Conservation (phyloP, 2,113 vertebrate genomes). For the Cettia cetti region DNA sequence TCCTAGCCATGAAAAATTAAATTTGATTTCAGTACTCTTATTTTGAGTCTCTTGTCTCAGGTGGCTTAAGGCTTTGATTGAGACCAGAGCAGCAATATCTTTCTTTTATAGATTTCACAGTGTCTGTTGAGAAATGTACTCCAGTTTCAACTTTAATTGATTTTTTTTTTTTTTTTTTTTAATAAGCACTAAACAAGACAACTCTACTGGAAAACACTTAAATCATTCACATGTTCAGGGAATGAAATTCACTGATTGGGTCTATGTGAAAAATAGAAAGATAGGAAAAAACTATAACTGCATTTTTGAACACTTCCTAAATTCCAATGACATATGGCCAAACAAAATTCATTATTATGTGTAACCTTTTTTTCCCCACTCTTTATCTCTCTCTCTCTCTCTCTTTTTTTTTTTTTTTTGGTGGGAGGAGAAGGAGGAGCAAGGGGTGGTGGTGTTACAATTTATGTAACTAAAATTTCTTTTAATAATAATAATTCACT, state of each 20-base stretch:
- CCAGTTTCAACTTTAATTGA: background rate
- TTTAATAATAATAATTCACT: background rate
- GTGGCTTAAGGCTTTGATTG: background rate
- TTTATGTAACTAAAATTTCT: background rate
- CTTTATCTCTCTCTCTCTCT: background rate
- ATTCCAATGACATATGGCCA: background rate
- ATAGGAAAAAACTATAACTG: background rate
- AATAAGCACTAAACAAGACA: background rate
- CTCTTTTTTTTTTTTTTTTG: background rate
- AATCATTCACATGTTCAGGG: background rate
- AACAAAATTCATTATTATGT: background rate
- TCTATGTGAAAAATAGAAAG: background rate
- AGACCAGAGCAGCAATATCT: background rate
- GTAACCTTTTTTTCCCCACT: fast-evolving
- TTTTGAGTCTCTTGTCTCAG: background rate
- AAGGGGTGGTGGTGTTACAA: background rate
- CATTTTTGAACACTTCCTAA: background rate
- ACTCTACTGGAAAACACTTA: background rate
- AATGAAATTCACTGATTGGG: background rate
- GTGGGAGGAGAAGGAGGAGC: too few relatives aligned
- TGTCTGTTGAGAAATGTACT: background rate
- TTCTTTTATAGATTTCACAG: background rate
- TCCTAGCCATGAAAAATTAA: background rate
- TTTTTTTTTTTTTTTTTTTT: background rate
- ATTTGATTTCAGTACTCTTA: background rate